Conservation (phyloP, 2,113 vertebrate genomes). For the Argyrosomus japonicus region DNA sequence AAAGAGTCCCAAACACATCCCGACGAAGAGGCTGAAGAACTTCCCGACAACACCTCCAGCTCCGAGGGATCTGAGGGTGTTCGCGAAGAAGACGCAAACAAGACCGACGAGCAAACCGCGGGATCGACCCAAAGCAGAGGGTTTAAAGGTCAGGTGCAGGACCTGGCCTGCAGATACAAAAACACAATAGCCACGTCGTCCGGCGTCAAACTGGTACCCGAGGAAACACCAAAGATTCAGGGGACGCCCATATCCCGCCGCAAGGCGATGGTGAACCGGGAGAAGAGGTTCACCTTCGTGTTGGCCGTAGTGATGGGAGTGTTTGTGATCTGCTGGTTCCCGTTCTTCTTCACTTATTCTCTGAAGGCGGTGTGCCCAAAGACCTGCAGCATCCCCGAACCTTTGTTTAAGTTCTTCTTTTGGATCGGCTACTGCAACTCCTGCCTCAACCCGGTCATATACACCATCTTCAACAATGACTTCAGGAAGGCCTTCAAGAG, state of each 20-base stretch:
- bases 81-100: neutral
- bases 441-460: conserved; percentile 90
- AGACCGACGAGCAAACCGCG: neutral
- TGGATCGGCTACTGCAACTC: conserved; percentile 91
- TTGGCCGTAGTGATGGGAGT: conserved; percentile 92
- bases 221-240: conserved; percentile 54
- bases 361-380: conserved; percentile 87
- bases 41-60: conserved; percentile 58
- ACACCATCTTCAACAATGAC: conserved; percentile 89
- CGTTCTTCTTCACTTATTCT: conserved; percentile 93
- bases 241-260: conserved; percentile 78
- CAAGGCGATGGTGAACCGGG: conserved; percentile 86
- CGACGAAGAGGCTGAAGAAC: neutral
- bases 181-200: conserved; percentile 77
- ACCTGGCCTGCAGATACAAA: conserved; percentile 60
- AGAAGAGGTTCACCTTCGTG: conserved; percentile 92
- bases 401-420: conserved; percentile 85
- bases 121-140: conserved; percentile 8
- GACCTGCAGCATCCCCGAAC: conserved; percentile 83
- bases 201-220: conserved; percentile 76
- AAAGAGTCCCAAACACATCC: neutral
- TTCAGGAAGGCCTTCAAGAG: conserved; percentile 87
- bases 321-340: conserved; percentile 94
- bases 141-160: conserved; percentile 43
- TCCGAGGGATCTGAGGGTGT: conserved; percentile 64